Conservation (phyloP, 2,888 invertebrate species). For the Dolichomitus sp. region DNA sequence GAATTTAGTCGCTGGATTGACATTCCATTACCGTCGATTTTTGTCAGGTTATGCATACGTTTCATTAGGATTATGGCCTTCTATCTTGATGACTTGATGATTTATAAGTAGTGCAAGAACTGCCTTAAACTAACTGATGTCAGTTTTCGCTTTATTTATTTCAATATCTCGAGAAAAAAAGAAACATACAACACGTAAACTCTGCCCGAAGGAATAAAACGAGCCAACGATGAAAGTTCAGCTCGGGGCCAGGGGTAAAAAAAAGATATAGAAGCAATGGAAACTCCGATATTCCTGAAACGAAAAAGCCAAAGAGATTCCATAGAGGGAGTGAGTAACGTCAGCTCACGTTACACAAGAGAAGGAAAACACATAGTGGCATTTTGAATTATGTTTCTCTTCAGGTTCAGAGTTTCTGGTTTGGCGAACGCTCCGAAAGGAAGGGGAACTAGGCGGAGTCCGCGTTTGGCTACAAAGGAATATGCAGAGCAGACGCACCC, state of each 20-base stretch:
- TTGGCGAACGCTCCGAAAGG: neutral
- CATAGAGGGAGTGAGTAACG: neutral
- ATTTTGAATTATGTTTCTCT: constrained; percentile 39
- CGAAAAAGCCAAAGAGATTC: neutral
- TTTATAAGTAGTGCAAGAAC: too few species aligned
- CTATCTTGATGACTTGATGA: too few species aligned
- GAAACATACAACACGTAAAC: too few species aligned
- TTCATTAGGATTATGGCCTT: too few species aligned
- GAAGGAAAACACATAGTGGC: constrained; percentile 2
- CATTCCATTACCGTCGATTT: too few species aligned
- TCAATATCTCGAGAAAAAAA: too few species aligned
- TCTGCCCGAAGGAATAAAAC: too few species aligned
- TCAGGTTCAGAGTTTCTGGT: neutral
- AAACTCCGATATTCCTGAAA: constrained; percentile 6
- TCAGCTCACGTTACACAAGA: neutral
- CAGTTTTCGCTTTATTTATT: too few species aligned
- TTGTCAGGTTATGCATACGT: too few species aligned
- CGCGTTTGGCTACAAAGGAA: constrained; percentile 30
- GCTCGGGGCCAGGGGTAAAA: neutral
- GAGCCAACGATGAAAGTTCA: too few species aligned
- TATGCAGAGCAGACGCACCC: constrained; percentile 32
- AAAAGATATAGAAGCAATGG: neutral
- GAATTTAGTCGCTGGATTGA: too few species aligned
- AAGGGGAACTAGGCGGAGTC: constrained; percentile 9
- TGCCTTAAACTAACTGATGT: too few species aligned